Evolutionary conservation across 2,888 invertebrate species (phyloP).

Genomic region (Germaria angustata): DNA sequence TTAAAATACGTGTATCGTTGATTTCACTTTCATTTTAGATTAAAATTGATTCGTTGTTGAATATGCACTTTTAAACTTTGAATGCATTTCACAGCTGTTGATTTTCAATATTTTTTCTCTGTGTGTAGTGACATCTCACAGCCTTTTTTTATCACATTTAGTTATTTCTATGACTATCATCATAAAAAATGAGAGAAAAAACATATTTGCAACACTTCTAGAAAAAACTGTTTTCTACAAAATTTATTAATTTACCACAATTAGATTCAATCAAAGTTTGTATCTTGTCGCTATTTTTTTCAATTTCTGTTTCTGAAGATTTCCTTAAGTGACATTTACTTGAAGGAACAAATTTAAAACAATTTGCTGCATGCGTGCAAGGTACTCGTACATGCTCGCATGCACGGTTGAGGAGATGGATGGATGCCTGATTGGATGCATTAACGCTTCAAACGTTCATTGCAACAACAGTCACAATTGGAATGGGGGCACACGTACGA

Average conservation of each 20-base stretch:
- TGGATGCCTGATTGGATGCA: conserved; percentile 25
- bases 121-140: no score
- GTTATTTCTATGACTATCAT: no score
- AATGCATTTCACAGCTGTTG: no score
- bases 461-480: conserved; percentile 37
- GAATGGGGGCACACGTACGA: conserved; percentile 58
- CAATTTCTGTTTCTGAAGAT: conserved; percentile 53
- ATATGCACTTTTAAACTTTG: no score
- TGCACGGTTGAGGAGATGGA: background rate
- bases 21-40: no score
- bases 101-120: no score
- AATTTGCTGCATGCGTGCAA: conserved; percentile 62
- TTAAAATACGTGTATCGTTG: no score
- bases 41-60: no score
- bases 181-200: background rate
- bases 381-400: conserved; percentile 36
- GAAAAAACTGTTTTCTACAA: conserved; percentile 7
- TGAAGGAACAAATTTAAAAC: conserved; percentile 65
- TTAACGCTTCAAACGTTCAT: conserved; percentile 6
- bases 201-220: conserved; percentile 21
- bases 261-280: conserved; percentile 63
- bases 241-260: conserved; percentile 60
- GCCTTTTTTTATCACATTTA: no score
- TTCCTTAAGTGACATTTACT: conserved; percentile 64
- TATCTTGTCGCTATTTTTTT: conserved; percentile 23